Evolutionary conservation across 2,113 vertebrate species (phyloP).

Genomic region (Zosterops japonicus): DNA sequence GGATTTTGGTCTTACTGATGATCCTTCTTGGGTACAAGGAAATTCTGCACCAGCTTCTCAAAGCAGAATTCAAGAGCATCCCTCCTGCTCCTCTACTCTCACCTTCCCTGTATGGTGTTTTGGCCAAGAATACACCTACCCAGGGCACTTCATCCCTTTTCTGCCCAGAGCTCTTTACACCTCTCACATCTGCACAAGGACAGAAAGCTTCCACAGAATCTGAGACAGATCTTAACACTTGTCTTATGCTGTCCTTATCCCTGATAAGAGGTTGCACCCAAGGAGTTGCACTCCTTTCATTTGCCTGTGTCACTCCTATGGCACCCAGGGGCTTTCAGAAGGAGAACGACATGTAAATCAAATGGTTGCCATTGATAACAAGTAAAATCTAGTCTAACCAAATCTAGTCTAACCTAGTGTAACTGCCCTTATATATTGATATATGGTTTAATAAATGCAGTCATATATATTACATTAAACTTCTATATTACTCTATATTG

Average conservation of each 20-base stretch:
- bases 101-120: accelerated
- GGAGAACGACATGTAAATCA: neutral
- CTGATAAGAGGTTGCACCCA: neutral
- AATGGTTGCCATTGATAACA: neutral
- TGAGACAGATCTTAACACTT: neutral
- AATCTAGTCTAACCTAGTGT: neutral
- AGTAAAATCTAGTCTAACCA: neutral
- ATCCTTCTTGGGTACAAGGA: neutral
- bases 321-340: neutral
- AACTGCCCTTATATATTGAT: neutral
- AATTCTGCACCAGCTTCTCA: neutral
- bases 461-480: neutral
- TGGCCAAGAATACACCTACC: neutral
- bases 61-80: neutral
- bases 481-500: neutral
- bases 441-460: neutral
- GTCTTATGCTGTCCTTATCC: neutral
- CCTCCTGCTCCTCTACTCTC: neutral
- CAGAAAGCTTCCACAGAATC: neutral
- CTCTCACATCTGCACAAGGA: neutral
- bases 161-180: neutral
- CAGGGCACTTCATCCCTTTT: neutral
- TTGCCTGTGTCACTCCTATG: neutral
- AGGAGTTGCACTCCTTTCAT: neutral
- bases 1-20: neutral